Percentiles rank a stretch among this genome's conserved stretches.
phyloP scores from a whole-genome alignment of 2,888 invertebrate species.

The Drosophila anomalata region DNA sequence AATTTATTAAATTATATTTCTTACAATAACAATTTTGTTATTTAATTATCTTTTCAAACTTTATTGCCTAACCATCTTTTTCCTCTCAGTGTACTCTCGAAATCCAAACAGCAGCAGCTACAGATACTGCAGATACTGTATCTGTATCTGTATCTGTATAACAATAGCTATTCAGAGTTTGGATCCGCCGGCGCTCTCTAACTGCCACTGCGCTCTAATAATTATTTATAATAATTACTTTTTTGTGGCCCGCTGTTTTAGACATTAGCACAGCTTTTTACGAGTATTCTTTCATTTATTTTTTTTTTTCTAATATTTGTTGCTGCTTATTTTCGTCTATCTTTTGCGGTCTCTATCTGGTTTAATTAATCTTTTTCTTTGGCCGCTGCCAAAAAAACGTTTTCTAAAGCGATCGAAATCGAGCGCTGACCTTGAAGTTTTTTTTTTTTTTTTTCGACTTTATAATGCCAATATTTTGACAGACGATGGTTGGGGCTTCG shows the following conservation, averaged over 20 bases:
- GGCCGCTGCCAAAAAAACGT: conserved; percentile 32
- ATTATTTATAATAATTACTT: conserved; percentile 77
- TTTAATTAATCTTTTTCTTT: conserved; percentile 61
- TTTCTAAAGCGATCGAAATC: conserved; percentile 60
- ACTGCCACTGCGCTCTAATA: conserved; percentile 78
- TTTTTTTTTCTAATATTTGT: conserved; percentile 12
- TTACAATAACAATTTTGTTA: neutral
- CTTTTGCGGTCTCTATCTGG: conserved; percentile 2
- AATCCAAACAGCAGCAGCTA: conserved; percentile 29
- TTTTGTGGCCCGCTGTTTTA: conserved; percentile 59
- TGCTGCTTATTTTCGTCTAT: neutral
- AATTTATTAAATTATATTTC: neutral
- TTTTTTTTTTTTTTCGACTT: neutral
- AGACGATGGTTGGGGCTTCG: neutral
- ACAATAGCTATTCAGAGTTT: conserved; percentile 47
- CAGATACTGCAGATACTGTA: conserved; percentile 41
- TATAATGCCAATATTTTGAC: conserved; percentile 16
- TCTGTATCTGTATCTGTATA: conserved; percentile 42
- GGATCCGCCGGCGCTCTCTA: conserved; percentile 40
- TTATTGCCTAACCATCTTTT: neutral
- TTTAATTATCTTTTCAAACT: neutral
- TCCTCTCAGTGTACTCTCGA: conserved; percentile 35
- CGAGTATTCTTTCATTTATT: conserved; percentile 21
- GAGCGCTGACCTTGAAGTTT: conserved; percentile 64
- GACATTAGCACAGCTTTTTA: conserved; percentile 51